Evolutionary conservation across 2,113 vertebrate genomes (phyloP).

Genomic region (Myiozetetes cayanensis): DNA sequence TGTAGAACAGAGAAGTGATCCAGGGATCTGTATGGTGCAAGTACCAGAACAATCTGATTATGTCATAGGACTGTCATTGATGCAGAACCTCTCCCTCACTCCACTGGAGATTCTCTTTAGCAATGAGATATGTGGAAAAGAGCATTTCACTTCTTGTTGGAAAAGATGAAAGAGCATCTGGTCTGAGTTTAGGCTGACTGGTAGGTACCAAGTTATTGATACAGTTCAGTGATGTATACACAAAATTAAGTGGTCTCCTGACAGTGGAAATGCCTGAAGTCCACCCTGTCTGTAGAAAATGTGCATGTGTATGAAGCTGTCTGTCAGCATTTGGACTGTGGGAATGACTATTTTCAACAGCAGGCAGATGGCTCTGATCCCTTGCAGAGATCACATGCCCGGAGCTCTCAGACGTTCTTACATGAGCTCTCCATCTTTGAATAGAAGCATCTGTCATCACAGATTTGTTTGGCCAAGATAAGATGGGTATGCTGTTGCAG

Average conservation of each 20-base stretch:
- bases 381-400: conserved; percentile 9
- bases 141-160: not conserved
- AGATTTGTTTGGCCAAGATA: not conserved
- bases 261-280: not conserved
- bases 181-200: not conserved
- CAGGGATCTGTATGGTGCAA: not conserved
- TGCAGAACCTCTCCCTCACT: not conserved
- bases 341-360: conserved; percentile 8
- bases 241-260: not conserved
- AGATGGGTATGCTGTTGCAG: not conserved
- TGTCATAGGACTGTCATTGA: not conserved
- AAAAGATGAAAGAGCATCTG: not conserved
- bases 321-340: conserved; percentile 8
- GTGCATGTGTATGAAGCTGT: not conserved
- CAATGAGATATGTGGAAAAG: not conserved
- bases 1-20: not conserved
- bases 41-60: not conserved
- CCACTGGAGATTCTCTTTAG: not conserved
- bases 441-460: not conserved
- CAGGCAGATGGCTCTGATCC: conserved; percentile 22
- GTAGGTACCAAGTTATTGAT: not conserved
- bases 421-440: not conserved
- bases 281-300: not conserved
- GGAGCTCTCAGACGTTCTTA: not conserved
- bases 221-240: not conserved